Evolutionary conservation across 2,113 vertebrate species (phyloP), one percentile per base, ranked within the genome.

Genomic region (Euleptes europaea): DNA sequence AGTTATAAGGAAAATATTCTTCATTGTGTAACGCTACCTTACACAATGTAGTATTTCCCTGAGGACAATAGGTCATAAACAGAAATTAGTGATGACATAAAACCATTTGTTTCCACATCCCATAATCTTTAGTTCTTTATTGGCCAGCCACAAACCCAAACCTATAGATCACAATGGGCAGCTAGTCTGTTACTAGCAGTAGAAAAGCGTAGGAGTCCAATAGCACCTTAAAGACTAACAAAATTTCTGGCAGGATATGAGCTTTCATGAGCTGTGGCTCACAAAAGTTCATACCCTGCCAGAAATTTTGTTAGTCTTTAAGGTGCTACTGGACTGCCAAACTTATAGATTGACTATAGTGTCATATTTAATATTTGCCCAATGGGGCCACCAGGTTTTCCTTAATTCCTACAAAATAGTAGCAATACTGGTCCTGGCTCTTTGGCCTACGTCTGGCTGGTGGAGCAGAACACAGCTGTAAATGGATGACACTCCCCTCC

Each of bases 31-130:
- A 82, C 66, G 35, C 49, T 87, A 26, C 17, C 11, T 1, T 93
- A 69, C 66, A n/a, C 38, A 80, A 88, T 77, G 26, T 76, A 2
- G 75, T 82, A 47, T 66, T 86, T 54, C 89, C 89, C 60, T 88
- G 23, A 75, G 89, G 65, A 73, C 10, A 63, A 33, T 66, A 19
- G 31, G 66, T 65, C 40, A 65, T 78, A 72, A 86, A 49, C 44
- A 80, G 72, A 60, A 19, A 84, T 38, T 78, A 89, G 78, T 5
- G 28, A 40, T 2, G 70, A 15, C 35, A 86, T 0, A 1, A 49
- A 66, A 8, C 67, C 79, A 35, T 0, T 9, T 71, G n/a, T 35
- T 89, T 78, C 85, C 60, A 79, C 33, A 75, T n/a, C 86, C 71
- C 1, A 0, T 5, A 67, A 38, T 77, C 82, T 88, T 86, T 63